Conservation (phyloP, 2,888 invertebrate species). For the Oasisia sp. region DNA sequence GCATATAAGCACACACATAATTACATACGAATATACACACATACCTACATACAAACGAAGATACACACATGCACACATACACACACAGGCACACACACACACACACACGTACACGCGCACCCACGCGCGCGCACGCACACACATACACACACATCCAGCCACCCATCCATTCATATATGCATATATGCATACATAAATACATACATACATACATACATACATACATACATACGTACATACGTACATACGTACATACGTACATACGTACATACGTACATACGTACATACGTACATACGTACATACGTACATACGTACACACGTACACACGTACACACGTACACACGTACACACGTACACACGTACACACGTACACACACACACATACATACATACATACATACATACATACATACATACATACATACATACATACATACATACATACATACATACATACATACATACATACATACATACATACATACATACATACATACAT, state of each 20-base stretch:
- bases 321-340: background rate
- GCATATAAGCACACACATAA: no score
- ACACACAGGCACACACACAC: no score
- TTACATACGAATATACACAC: no score
- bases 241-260: background rate
- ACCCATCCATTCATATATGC: background rate
- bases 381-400: background rate
- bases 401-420: background rate
- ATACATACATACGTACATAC: background rate
- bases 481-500: background rate
- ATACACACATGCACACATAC: background rate
- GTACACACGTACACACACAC: background rate
- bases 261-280: background rate
- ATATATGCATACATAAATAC: background rate
- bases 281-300: background rate
- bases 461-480: constrained; percentile 1
- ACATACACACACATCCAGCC: background rate
- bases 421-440: no score
- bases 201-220: background rate
- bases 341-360: background rate
- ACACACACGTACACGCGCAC: no score
- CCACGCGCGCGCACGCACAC: background rate
- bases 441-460: background rate
- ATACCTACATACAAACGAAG: background rate
- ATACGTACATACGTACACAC: background rate